Conservation (phyloP, 2,888 invertebrate genomes). For the Epinotia bilunana region DNA sequence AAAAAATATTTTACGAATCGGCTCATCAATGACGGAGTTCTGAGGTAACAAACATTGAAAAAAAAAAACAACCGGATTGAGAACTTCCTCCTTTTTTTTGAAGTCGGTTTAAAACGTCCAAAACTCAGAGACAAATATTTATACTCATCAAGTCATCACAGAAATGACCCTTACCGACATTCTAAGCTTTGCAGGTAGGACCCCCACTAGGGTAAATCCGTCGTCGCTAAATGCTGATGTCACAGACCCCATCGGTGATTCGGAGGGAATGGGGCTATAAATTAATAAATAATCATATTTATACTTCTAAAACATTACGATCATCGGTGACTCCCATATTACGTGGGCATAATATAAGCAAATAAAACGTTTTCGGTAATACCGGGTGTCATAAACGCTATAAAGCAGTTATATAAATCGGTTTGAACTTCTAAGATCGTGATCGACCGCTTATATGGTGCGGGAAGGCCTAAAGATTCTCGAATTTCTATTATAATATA, state of each 20-base stretch:
- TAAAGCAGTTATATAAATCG: conserved; percentile 35
- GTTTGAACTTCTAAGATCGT: conserved; percentile 42
- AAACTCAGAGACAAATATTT: too few relatives aligned
- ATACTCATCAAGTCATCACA: too few relatives aligned
- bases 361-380: conserved; percentile 28
- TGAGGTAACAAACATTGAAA: too few relatives aligned
- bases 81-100: too few relatives aligned
- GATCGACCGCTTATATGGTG: conserved; percentile 34
- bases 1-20: too few relatives aligned
- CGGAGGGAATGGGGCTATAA: too few relatives aligned
- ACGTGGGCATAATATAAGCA: conserved; percentile 10
- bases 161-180: too few relatives aligned
- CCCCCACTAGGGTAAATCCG: too few relatives aligned
- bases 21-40: too few relatives aligned
- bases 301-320: background rate
- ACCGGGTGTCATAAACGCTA: conserved; percentile 24
- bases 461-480: conserved; percentile 35
- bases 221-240: background rate
- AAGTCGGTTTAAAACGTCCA: too few relatives aligned
- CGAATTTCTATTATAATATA: conserved; percentile 17
- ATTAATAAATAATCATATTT: background rate
- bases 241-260: background rate
- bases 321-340: background rate
- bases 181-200: too few relatives aligned
- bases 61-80: too few relatives aligned